A percentile compares a stretch with the other conserved stretches of the same genome.
These are phyloP conservation scores for Equus przewalskii DNA, from an alignment of 2,113 vertebrate genomes.

Conservation along the genomic window DNA sequence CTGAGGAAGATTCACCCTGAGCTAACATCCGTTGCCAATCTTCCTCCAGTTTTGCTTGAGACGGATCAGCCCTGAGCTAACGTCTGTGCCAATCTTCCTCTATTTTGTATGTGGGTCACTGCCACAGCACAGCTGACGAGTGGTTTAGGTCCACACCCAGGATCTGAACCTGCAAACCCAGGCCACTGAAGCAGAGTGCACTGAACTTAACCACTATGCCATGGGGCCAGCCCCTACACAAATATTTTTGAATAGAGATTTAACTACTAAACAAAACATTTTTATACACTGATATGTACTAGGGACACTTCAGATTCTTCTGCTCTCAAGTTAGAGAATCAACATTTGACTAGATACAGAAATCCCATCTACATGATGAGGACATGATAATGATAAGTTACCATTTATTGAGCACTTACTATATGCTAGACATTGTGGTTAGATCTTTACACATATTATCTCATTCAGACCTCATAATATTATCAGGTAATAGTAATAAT, in stretches of 20 bases:
- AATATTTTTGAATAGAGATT: neutral
- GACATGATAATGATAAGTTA: neutral
- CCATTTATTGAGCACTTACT: neutral
- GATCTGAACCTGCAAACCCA: too few species aligned
- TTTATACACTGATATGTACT: neutral
- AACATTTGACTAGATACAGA: neutral
- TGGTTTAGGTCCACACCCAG: too few species aligned
- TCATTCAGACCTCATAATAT: neutral
- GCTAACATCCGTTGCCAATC: too few species aligned
- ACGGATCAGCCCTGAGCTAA: too few species aligned
- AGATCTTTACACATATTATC: neutral
- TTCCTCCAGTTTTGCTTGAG: too few species aligned
- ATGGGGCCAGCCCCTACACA: neutral
- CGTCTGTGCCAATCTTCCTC: too few species aligned
- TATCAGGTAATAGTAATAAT: neutral
- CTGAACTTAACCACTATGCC: too few species aligned
- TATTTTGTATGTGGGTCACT: too few species aligned
- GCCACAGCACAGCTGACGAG: too few species aligned
- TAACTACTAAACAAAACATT: slow-evolving; percentile 11
- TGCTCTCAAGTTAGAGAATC: neutral
- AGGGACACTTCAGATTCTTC: neutral
- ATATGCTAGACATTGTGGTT: neutral
- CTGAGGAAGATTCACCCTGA: too few species aligned
- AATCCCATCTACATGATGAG: neutral
- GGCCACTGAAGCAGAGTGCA: too few species aligned